Evolutionary conservation across 2,888 invertebrate species (phyloP).

Genomic region (Temnothorax rugatulus): DNA sequence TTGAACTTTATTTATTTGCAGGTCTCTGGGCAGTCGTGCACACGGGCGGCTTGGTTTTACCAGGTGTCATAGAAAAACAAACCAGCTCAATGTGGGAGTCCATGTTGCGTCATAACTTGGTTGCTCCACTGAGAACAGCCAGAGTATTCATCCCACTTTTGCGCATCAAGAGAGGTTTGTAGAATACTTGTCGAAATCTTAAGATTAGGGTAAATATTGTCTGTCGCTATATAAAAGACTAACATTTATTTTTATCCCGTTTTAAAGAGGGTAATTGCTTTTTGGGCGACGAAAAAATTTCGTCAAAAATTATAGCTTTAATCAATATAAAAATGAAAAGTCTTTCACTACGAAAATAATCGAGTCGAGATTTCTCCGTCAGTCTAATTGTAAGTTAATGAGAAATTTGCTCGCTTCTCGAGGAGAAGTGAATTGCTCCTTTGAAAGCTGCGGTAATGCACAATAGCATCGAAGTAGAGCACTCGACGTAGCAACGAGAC

Average conservation of each 20-base stretch:
- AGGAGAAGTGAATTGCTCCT: constrained; percentile 14
- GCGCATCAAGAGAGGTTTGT: constrained; percentile 86
- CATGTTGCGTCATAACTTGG: constrained; percentile 90
- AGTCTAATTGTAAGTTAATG: constrained; percentile 11
- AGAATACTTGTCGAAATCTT: constrained; percentile 10
- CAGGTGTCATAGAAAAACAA: constrained; percentile 90
- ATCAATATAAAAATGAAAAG: neutral
- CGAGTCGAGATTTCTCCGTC: neutral
- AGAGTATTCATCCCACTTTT: constrained; percentile 92
- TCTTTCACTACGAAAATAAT: neutral
- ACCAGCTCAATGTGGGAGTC: constrained; percentile 91
- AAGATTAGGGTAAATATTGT: neutral
- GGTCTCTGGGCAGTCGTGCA: constrained; percentile 94
- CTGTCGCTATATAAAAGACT: no score
- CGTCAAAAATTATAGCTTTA: neutral
- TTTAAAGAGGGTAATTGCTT: neutral
- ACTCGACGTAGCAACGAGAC: neutral
- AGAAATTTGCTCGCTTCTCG: constrained; percentile 27
- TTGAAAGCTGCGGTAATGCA: constrained; percentile 21
- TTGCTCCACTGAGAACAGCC: constrained; percentile 91
- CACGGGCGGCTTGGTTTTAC: constrained; percentile 92
- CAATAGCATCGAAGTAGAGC: constrained; percentile 17
- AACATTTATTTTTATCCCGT: neutral
- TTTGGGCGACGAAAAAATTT: neutral
- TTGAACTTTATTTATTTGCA: constrained; percentile 83